Base-by-base conservation (phyloP, 2,113 vertebrate genomes). In the Tachysurus vachellii region DNA sequence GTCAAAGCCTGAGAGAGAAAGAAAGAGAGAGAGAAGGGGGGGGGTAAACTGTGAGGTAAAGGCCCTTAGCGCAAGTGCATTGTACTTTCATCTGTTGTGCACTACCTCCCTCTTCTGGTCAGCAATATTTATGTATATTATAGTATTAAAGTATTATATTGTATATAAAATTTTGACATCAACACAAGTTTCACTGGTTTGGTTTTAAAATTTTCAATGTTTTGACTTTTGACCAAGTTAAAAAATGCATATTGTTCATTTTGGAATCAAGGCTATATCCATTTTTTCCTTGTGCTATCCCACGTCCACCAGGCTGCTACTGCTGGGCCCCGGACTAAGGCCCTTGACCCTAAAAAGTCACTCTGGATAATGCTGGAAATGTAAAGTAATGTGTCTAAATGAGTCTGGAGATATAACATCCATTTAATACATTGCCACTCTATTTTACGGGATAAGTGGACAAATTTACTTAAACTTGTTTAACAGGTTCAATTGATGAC, bases 51-150 rank as follows among this genome's bases (percentile, higher is more conserved):
- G 6, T 73, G 28, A 17, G 26, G 12, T 13, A n/a, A 47, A 57
- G 19, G n/a, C 26, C 31, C 31, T 75, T 26, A 73, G 31, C 54
- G 61, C 23, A 47, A 75, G 36, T n/a, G 54, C 68, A 53, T 47
- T 77, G 50, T n/a, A 53, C 16, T 26, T 23, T 54, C 21, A 79
- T 66, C n/a, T 85, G 44, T 79, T 79, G 47, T 79, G 59, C 75
- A 79, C n/a, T 85, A 75, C 16, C 59, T 79, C 84, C 84, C 84
- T 79, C 84, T 85, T 66, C 42, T 77, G 84, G 56, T 64, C n/a
- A 14, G 57, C 26, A 61, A 61, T 47, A 61, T 42, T 31, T 54
- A 70, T 5, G 47, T 83, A 68, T 16, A 68, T 28, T 36, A 36
- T 36, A 36, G 36, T 36, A 36, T 36, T 36, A 36, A 36, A 36